phyloP scores from a whole-genome alignment of 2,113 vertebrate species.

The Phaethon lepturus region DNA sequence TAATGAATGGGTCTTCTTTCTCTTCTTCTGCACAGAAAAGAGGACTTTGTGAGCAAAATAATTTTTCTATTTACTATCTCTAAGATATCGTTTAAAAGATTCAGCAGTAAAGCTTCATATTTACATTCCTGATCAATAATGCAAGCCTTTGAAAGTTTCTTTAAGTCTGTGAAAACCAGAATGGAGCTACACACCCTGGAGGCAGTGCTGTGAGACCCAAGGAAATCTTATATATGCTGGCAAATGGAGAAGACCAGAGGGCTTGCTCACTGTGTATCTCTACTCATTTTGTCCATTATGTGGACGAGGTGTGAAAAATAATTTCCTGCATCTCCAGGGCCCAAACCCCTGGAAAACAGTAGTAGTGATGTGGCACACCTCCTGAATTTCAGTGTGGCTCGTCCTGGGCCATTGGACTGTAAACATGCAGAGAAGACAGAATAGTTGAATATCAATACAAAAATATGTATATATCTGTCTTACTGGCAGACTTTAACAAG shows the following conservation, averaged over 20 bases:
- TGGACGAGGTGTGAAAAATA: slow-evolving; percentile 9
- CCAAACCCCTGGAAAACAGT: background rate
- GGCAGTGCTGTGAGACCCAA: background rate
- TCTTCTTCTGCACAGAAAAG: background rate
- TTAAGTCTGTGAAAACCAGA: background rate
- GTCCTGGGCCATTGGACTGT: background rate
- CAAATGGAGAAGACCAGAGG: background rate
- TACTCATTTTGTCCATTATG: background rate
- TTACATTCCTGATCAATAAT: background rate
- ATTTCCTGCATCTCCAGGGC: background rate
- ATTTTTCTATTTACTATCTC: background rate
- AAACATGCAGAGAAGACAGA: background rate
- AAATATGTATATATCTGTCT: background rate
- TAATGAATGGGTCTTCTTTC: background rate
- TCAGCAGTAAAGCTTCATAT: background rate
- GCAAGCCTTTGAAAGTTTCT: background rate
- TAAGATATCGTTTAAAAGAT: background rate
- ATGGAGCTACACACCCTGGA: background rate
- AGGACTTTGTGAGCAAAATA: background rate
- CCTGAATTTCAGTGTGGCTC: background rate
- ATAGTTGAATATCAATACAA: background rate
- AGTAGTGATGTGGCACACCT: background rate
- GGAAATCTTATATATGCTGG: background rate
- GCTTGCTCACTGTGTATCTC: background rate
- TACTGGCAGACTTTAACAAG: background rate